Percentiles rank a stretch among this genome's conserved stretches.
Conservation (phyloP, 37 sponge, comb jelly and placozoan genomes). For the Tethya wilhelma region DNA sequence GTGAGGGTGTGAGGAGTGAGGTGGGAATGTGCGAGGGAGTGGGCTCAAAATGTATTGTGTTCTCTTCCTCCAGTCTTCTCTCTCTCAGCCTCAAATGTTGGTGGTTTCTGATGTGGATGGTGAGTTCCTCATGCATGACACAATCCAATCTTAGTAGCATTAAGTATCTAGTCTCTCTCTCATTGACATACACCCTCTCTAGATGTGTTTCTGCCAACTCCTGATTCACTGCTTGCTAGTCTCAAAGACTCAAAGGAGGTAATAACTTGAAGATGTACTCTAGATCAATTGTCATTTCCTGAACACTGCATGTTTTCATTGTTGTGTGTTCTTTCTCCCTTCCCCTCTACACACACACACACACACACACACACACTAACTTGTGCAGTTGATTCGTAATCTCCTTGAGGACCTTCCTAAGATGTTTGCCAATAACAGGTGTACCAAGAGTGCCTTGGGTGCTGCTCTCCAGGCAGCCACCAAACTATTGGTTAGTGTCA, state of each 20-base stretch:
- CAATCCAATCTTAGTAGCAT: not conserved
- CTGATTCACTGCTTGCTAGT: conserved; percentile 89
- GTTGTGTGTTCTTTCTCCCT: not conserved
- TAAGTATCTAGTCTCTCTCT: not conserved
- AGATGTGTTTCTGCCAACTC: conserved; percentile 93
- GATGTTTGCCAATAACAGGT: conserved; percentile 77
- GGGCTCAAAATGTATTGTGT: not conserved
- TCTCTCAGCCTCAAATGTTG: conserved; percentile 94
- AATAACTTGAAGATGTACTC: not conserved
- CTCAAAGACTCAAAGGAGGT: conserved; percentile 88
- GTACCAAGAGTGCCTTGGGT: conserved; percentile 82
- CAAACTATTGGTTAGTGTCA: conserved; percentile 84
- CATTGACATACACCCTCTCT: conserved; percentile 2
- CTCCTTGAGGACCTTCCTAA: conserved; percentile 89
- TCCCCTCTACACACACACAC: no score
- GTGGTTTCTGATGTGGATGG: conserved; percentile 85
- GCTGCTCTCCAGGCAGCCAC: conserved; percentile 81
- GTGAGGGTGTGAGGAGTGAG: not conserved
- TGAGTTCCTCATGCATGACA: conserved; percentile 6
- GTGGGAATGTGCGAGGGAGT: not conserved
- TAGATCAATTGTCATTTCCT: not conserved
- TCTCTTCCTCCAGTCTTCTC: conserved; percentile 35
- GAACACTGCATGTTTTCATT: not conserved
- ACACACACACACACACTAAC: not conserved
- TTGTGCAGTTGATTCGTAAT: conserved; percentile 56